Evolutionary conservation across 2,888 invertebrate genomes (phyloP).

Genomic region (Noctua janthe): DNA sequence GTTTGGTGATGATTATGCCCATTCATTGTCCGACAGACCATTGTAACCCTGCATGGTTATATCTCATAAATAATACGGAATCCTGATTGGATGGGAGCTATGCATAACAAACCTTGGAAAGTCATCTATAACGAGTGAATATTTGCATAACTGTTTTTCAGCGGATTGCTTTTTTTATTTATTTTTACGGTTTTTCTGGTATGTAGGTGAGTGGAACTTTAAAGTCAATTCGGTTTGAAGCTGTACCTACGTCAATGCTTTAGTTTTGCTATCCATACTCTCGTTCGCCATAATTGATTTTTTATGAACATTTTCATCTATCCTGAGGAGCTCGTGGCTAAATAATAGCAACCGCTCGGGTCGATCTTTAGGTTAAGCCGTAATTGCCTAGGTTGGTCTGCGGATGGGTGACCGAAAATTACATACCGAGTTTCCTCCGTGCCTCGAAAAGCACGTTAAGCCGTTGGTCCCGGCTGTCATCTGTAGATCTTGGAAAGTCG

Average conservation of each 20-base stretch:
- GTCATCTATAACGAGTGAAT: slow-evolving; percentile 56
- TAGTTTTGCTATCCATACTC: neutral
- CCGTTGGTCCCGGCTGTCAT: too few relatives aligned
- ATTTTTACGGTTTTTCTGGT: slow-evolving; percentile 27
- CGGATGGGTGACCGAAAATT: too few relatives aligned
- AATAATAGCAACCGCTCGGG: too few relatives aligned
- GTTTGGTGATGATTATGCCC: slow-evolving; percentile 77
- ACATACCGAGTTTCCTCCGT: too few relatives aligned
- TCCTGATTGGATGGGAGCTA: slow-evolving; percentile 65
- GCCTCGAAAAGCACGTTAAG: too few relatives aligned
- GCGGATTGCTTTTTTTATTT: slow-evolving; percentile 54
- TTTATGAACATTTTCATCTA: too few relatives aligned
- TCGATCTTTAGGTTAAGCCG: too few relatives aligned
- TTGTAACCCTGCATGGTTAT: slow-evolving; percentile 69
- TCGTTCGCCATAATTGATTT: neutral
- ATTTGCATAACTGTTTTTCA: slow-evolving; percentile 59
- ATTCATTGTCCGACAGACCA: slow-evolving; percentile 74
- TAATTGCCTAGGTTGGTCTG: too few relatives aligned
- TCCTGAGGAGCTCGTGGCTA: too few relatives aligned
- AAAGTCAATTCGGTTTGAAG: neutral
- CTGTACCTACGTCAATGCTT: neutral
- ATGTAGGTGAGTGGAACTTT: slow-evolving; percentile 39
- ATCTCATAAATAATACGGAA: slow-evolving; percentile 68
- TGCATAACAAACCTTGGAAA: slow-evolving; percentile 64
- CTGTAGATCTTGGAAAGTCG: too few relatives aligned